Percentiles rank a stretch among this genome's conserved stretches.
These are phyloP conservation scores for Drosophila watanabei DNA, from an alignment of 1,140 invertebrate genomes.

Conservation along the genomic window DNA sequence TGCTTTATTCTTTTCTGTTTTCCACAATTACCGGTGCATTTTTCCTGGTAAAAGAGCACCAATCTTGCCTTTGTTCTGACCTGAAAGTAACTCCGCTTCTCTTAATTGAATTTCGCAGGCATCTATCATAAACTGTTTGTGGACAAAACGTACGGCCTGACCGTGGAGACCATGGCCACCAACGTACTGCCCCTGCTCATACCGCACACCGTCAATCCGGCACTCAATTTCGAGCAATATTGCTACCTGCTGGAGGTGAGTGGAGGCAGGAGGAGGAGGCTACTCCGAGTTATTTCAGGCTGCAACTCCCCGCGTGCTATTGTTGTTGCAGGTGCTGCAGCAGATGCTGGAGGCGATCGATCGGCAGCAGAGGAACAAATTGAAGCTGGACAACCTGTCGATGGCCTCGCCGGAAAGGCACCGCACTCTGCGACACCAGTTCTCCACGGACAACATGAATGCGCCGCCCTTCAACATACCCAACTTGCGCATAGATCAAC, in stretches of 20 bases:
- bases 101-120: conserved; percentile 87
- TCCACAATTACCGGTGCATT: not conserved
- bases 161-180: conserved; percentile 96
- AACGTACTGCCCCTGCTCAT: conserved; percentile 96
- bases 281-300: conserved; percentile 1
- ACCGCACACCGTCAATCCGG: conserved; percentile 96
- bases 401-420: conserved; percentile 92
- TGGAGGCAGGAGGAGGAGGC: not conserved
- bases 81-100: conserved; percentile 1
- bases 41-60: not conserved
- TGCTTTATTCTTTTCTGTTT: not conserved
- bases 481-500: conserved; percentile 92
- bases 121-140: conserved; percentile 96
- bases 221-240: conserved; percentile 96
- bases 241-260: conserved; percentile 92
- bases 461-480: conserved; percentile 94
- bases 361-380: conserved; percentile 93
- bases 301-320: not conserved
- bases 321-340: conserved; percentile 89
- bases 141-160: conserved; percentile 96
- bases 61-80: not conserved
- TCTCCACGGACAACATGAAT: conserved; percentile 94
- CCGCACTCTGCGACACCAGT: conserved; percentile 92
- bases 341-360: conserved; percentile 97
- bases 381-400: conserved; percentile 92